Base-by-base conservation (phyloP, 2,797 vertebrate genomes). In the Phrynocephalus vlangalii region DNA sequence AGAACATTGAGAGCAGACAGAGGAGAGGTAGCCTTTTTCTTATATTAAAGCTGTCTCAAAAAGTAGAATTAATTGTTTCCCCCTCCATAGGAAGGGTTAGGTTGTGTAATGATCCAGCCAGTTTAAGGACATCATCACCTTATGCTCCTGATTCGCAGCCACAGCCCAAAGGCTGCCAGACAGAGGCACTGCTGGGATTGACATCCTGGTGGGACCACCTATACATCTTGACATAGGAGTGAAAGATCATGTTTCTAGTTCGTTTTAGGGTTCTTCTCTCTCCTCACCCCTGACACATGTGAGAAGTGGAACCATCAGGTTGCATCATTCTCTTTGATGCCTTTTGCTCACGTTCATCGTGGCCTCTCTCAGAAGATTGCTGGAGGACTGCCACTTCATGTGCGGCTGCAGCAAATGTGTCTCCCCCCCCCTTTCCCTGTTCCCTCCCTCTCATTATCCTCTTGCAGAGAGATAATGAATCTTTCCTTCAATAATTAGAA, bases 401-500 rank as follows among this genome's bases (percentile, higher is more conserved):
- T 13, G 84, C 71, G 67, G 0, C 48, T 85, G 66, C 66, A 89
- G 88, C 78, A 44, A 84, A 83, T n/a, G 60, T 16, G 18, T 63
- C 20, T n/a, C 6, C 9, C 4, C 0, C 77, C 5, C 4, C 0
- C 50, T 16, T 15, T 16, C 26, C 2, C 24, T 71, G 72, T 60
- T 2, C 50, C 88, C 91, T 92, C 72, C 20, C 33, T 44, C 72
- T 33, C 33, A 5, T 10, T 9, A 0, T 20, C 0, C 56, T 5
- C 79, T 80, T 28, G 2, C 60, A 70, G 87, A 72, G 86, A 91
- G n/a, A 77, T 86, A 90, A 89, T 9, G 89, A 91, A 63, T 38
- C 80, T 88, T 88, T 60, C 87, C 79, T 88, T 77, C 92, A 96
- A 95, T 93, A 91, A 88, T 94, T 93, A 91, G 66, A 90, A 93